Percentiles rank a stretch among this genome's conserved stretches.
Conservation (phyloP, 2,888 invertebrate genomes). For the Trachelus troglodyta region DNA sequence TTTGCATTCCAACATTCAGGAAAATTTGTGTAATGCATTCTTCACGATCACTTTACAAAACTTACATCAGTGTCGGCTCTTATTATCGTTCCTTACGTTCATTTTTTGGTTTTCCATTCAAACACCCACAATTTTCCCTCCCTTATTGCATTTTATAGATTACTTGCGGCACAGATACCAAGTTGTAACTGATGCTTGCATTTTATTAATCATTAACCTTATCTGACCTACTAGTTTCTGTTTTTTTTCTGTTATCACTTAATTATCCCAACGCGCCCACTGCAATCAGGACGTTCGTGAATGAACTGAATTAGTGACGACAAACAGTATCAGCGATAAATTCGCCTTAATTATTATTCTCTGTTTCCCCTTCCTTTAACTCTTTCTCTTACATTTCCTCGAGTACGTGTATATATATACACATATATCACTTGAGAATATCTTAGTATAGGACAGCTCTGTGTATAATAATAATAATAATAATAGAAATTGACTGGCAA, state of each 20-base stretch:
- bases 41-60: not conserved
- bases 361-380: not conserved
- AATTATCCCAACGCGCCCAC: not conserved
- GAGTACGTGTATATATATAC: not conserved
- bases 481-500: slow-evolving; percentile 54
- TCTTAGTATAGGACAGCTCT: slow-evolving; percentile 52
- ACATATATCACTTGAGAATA: slow-evolving; percentile 39
- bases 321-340: not conserved
- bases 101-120: not conserved
- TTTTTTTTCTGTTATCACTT: not conserved
- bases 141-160: not conserved
- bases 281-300: not conserved
- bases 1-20: not conserved
- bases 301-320: not conserved
- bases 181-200: not conserved
- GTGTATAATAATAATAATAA: slow-evolving; percentile 16
- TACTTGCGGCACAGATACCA: not conserved
- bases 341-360: not conserved
- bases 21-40: not conserved
- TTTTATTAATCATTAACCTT: not conserved
- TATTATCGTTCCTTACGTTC: not conserved
- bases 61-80: not conserved
- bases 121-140: not conserved
- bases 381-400: not conserved
- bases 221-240: not conserved